Evolutionary conservation across 2,888 invertebrate genomes (phyloP).

Genomic region (Steromphala cineraria): DNA sequence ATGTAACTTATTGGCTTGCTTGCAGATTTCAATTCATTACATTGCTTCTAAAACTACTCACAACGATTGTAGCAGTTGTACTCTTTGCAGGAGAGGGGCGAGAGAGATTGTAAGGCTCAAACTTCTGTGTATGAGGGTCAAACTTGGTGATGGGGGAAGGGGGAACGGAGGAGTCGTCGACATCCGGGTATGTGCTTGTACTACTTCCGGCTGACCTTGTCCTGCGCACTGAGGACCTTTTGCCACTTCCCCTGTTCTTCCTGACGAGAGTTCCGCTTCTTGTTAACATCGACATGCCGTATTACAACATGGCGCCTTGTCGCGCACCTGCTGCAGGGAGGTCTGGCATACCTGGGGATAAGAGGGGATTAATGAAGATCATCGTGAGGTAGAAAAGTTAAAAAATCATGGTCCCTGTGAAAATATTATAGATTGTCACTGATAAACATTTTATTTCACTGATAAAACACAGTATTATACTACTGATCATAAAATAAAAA

Average conservation of each 20-base stretch:
- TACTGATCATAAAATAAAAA: too few species aligned
- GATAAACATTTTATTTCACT: too few species aligned
- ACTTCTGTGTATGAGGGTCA: slow-evolving; percentile 27
- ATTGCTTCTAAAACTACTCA: not conserved
- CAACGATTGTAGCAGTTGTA: not conserved
- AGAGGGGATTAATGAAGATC: not conserved
- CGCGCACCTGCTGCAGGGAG: not conserved
- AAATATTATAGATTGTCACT: too few species aligned
- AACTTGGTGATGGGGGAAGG: slow-evolving; percentile 40
- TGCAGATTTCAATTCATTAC: too few species aligned
- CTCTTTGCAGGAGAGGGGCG: slow-evolving; percentile 17
- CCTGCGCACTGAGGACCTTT: slow-evolving; percentile 40
- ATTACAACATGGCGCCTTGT: not conserved
- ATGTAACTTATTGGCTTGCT: too few species aligned
- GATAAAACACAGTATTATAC: too few species aligned
- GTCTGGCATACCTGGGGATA: not conserved
- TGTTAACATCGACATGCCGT: slow-evolving; percentile 42
- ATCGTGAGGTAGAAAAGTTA: too few species aligned
- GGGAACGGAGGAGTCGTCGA: slow-evolving; percentile 36
- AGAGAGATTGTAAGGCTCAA: slow-evolving; percentile 21
- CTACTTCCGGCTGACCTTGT: slow-evolving; percentile 35
- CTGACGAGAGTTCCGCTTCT: slow-evolving; percentile 42
- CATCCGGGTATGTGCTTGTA: slow-evolving; percentile 18
- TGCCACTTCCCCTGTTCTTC: slow-evolving; percentile 32
- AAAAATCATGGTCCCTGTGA: too few species aligned